Conservation (phyloP, 2,888 invertebrate species). For the Escarpia spicata region DNA sequence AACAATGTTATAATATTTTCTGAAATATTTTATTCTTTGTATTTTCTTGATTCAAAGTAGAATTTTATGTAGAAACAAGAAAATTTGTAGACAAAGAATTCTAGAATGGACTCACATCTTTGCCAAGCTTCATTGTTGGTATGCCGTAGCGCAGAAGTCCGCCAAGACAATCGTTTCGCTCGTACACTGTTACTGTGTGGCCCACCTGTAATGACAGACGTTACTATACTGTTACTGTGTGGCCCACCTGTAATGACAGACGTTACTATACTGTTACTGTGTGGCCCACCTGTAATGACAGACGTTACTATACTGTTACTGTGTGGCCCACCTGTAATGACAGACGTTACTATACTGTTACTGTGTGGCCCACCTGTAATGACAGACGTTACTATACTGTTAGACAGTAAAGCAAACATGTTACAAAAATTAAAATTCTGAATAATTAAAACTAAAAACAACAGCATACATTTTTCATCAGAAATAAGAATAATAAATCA, state of each 20-base stretch:
- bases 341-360: slow-evolving; percentile 80
- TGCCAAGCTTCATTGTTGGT: slow-evolving; percentile 97
- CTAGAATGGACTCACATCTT: slow-evolving; percentile 73
- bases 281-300: slow-evolving; percentile 80
- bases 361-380: slow-evolving; percentile 85
- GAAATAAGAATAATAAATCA: no score
- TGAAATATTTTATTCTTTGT: no score
- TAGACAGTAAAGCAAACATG: no score
- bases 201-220: slow-evolving; percentile 75
- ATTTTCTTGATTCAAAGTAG: no score
- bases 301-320: neutral
- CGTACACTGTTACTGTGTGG: slow-evolving; percentile 94
- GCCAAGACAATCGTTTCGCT: slow-evolving; percentile 93
- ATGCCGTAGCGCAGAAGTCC: slow-evolving; percentile 97
- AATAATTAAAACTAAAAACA: no score
- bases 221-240: slow-evolving; percentile 69
- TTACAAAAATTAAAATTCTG: no score
- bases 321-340: slow-evolving; percentile 82
- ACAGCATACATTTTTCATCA: no score
- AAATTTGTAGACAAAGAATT: neutral
- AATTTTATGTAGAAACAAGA: neutral
- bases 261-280: slow-evolving; percentile 39
- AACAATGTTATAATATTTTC: no score
- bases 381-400: neutral
- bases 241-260: slow-evolving; percentile 78